These are phyloP conservation scores for Epinephelus fuscoguttatus DNA, from an alignment of 2,113 vertebrate genomes.

Conservation along the genomic window DNA sequence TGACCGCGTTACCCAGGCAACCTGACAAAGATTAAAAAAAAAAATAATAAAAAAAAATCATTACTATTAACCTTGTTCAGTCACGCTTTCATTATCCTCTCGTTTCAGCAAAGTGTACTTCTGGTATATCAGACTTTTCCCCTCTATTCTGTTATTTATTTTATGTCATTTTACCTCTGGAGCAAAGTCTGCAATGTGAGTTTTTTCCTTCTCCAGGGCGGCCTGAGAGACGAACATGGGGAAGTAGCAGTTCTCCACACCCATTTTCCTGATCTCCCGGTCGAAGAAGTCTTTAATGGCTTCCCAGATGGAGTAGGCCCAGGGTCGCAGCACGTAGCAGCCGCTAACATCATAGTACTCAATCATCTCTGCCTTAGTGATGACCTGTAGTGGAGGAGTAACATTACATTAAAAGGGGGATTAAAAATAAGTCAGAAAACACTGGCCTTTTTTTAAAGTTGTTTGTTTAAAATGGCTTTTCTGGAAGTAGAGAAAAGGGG, in stretches of 20 bases:
- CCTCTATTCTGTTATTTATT: neutral
- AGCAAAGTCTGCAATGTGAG: constrained; percentile 95
- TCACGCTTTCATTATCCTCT: neutral
- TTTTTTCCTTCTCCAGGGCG: constrained; percentile 95
- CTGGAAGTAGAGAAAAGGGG: neutral
- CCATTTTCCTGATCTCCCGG: constrained; percentile 94
- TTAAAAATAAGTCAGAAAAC: neutral
- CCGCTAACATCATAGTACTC: constrained; percentile 99
- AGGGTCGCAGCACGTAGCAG: constrained; percentile 97
- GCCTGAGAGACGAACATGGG: constrained; percentile 98
- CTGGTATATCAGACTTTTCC: neutral
- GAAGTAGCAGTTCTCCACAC: constrained; percentile 99
- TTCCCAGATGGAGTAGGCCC: constrained; percentile 96
- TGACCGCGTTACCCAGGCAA: constrained; percentile 98
- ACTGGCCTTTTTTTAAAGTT: neutral
- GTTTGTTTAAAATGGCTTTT: neutral
- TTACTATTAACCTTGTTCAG: neutral
- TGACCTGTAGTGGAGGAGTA: constrained; percentile 86
- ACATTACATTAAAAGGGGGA: neutral
- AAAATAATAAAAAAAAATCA: neutral
- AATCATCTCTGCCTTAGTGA: constrained; percentile 99
- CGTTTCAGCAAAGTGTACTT: neutral
- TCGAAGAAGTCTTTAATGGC: constrained; percentile 95
- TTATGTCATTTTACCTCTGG: constrained; percentile 89
- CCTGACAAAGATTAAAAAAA: constrained; percentile 80